Evolutionary conservation across 1,140 invertebrate species (phyloP).

Genomic region (Psilanteris sp.): DNA sequence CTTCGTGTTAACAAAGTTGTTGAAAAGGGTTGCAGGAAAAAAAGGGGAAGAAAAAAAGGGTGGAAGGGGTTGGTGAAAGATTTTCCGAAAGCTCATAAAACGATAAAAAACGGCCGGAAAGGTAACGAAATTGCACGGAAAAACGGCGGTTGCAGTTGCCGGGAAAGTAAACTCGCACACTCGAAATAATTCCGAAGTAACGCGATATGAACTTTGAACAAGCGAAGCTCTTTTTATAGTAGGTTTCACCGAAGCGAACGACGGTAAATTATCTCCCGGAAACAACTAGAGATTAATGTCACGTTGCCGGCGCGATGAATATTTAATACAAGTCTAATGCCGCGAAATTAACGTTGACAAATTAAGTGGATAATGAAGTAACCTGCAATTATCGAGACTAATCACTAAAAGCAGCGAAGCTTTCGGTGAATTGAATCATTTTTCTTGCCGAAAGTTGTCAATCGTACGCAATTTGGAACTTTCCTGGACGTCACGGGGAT

Average conservation of each 20-base stretch:
- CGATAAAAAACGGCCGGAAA: constrained; percentile 3
- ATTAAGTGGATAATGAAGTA: constrained; percentile 44
- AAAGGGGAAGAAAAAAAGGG: too few species aligned
- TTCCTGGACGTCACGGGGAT: too few species aligned
- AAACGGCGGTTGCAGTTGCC: constrained; percentile 8
- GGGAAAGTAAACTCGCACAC: constrained; percentile 30
- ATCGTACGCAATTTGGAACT: too few species aligned
- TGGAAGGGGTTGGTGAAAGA: too few species aligned
- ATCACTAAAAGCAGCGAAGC: constrained; percentile 1
- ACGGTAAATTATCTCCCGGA: constrained; percentile 58
- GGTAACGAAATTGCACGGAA: constrained; percentile 11
- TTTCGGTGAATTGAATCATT: too few species aligned
- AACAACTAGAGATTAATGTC: constrained; percentile 57
- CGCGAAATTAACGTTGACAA: constrained; percentile 55
- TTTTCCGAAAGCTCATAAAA: constrained; percentile 17
- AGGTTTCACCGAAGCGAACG: constrained; percentile 30
- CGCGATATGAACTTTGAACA: constrained; percentile 28
- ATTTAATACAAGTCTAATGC: constrained; percentile 44
- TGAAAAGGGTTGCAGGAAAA: too few species aligned
- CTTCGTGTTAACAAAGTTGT: too few species aligned
- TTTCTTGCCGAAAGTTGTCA: too few species aligned
- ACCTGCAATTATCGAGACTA: constrained; percentile 31
- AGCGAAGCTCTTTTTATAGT: constrained; percentile 44
- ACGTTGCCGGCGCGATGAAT: constrained; percentile 47
- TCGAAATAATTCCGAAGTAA: constrained; percentile 42